Conservation (phyloP, 2,797 vertebrate species). For the Psittacula echo region DNA sequence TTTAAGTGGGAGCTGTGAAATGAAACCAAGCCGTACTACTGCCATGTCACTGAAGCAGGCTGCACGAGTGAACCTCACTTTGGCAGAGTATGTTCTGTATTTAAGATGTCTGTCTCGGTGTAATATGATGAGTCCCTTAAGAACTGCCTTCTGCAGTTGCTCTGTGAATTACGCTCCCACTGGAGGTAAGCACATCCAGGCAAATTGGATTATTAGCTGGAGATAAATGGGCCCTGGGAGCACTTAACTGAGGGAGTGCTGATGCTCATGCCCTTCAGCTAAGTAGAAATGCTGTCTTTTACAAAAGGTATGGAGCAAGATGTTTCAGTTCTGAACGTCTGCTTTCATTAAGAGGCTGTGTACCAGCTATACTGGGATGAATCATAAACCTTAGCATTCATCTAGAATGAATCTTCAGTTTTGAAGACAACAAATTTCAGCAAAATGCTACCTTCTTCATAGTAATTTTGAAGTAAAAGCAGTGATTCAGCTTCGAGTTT, state of each 20-base stretch:
- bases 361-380: background rate
- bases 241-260: slow-evolving; percentile 13
- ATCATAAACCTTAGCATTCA: background rate
- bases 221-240: slow-evolving; percentile 48
- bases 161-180: slow-evolving; percentile 20
- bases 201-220: slow-evolving; percentile 44
- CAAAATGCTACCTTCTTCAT: background rate
- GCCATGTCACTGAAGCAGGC: background rate
- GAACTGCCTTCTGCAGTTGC: background rate
- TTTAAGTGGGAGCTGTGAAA: background rate
- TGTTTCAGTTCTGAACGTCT: background rate
- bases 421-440: background rate
- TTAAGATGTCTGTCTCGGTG: background rate
- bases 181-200: slow-evolving; percentile 14
- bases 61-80: background rate
- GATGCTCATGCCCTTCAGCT: background rate
- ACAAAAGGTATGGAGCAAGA: background rate
- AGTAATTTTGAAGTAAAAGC: background rate
- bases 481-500: background rate
- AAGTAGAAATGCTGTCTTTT: background rate
- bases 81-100: background rate
- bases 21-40: background rate
- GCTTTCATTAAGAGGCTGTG: background rate
- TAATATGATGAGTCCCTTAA: slow-evolving; percentile 53
- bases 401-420: background rate